Base-by-base conservation (phyloP, 1,140 invertebrate genomes). In the Sycophaga agraensis region DNA sequence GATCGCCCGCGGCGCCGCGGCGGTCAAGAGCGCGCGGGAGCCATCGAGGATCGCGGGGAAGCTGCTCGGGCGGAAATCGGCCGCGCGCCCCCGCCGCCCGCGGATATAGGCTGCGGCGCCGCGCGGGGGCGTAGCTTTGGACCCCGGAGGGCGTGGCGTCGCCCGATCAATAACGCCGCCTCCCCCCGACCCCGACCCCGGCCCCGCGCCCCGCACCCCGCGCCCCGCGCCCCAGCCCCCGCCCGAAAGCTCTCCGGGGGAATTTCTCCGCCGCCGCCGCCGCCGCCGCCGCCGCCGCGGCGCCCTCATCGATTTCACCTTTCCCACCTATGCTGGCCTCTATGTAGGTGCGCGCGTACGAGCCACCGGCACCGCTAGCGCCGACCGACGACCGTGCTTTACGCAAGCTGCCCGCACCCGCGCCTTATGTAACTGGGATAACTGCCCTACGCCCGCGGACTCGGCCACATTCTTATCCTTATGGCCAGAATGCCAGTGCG, bases 161-260 rank as follows among this genome's bases (percentile, higher is more conserved):
- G 16, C 8, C 16, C 63, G 77, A 79, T 79, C 77, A 75, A 78
- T 79, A 78, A 73, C 75, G 73, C 71, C 71, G 76, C 69, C 73
- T 71, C 62, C 68, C 28, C 28, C 28, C 28, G 28, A 6, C 28
- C 28, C 28, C 28, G 28, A 6, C 28, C 28, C 28, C 28, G 28
- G 4, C 28, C 28, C 28, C 28, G 28, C 11, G 5, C 28, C 28
- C 28, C 75, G 73, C 71, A 70, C 76, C 69, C 73, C 70, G 60
- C 68, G 5, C 28, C 28, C 28, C 5, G 4, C 28, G 5, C 28
- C 28, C 5, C 11, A 4, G 5, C 28, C 28, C 37, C 39, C 35
- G 39, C 37, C 26, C 17, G 19, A 55, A 59, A 49, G 42, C 35
- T 19, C 24, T 46, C 21, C 43, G 34, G 22, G 22, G 2, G 21